These are phyloP conservation scores for Scaptomyza montana DNA, from an alignment of 1,140 invertebrate species.

Conservation along the genomic window DNA sequence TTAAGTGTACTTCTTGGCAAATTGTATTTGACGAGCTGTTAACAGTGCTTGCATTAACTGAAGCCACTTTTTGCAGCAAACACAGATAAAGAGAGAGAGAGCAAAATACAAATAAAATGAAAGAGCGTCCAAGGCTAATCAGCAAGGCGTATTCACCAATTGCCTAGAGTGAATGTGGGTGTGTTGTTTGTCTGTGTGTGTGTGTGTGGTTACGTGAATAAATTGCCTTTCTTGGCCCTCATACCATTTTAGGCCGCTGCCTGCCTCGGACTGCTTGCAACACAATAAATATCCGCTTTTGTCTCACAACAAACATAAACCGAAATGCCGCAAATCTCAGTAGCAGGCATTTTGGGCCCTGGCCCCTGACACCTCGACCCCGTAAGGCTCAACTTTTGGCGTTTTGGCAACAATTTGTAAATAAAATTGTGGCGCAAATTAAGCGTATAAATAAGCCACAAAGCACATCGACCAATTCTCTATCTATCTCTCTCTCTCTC, in stretches of 20 bases:
- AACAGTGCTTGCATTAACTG: constrained; percentile 46
- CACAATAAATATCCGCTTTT: constrained; percentile 72
- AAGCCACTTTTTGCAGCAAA: constrained; percentile 9
- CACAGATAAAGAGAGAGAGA: background rate
- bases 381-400: constrained; percentile 66
- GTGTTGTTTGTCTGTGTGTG: background rate
- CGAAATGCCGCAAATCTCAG: constrained; percentile 77
- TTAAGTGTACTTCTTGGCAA: constrained; percentile 38
- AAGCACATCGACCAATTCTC: constrained; percentile 31
- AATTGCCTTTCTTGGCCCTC: constrained; percentile 38
- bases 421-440: constrained; percentile 81
- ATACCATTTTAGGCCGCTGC: constrained; percentile 10
- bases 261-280: constrained; percentile 21
- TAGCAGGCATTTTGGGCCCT: constrained; percentile 2
- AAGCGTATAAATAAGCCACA: constrained; percentile 80
- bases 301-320: constrained; percentile 72
- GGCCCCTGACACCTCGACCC: background rate
- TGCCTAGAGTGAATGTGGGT: constrained; percentile 18
- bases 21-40: constrained; percentile 69
- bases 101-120: background rate
- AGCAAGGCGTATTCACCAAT: constrained; percentile 61
- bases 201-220: constrained; percentile 44
- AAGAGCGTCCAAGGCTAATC: constrained; percentile 44
- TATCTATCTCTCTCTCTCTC: background rate
- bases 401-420: constrained; percentile 77